phyloP scores from a whole-genome alignment of 2,113 vertebrate genomes.

The Pomatorhinus ruficollis region DNA sequence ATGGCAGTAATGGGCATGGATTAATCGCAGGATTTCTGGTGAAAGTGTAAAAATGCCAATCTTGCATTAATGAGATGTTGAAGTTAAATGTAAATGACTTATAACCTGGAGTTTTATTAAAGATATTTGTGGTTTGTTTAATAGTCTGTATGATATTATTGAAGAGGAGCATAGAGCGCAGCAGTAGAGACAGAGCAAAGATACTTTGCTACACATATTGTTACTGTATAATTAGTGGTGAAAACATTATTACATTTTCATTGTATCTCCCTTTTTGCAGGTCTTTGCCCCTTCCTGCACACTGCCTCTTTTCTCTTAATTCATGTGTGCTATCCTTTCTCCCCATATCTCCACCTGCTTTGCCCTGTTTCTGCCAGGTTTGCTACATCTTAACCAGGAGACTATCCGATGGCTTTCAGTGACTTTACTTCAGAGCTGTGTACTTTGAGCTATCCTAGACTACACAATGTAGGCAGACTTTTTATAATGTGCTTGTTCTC shows the following conservation, averaged over 20 bases:
- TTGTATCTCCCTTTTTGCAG: neutral
- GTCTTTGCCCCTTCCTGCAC: rapidly evolving
- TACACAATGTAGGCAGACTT: neutral
- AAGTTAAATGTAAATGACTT: neutral
- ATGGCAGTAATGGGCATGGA: neutral
- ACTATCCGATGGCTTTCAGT: neutral
- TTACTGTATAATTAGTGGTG: neutral
- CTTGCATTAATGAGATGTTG: neutral
- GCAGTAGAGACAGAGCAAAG: neutral
- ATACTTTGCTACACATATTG: neutral
- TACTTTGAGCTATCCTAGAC: neutral
- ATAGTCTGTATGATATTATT: neutral
- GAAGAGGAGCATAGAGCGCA: neutral
- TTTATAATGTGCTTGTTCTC: neutral
- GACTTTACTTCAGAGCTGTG: neutral
- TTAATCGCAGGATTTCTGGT: neutral
- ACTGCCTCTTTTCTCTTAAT: neutral
- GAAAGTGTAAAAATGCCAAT: neutral
- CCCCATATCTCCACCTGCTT: neutral
- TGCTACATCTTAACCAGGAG: neutral
- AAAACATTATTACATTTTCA: neutral
- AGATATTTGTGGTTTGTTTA: neutral
- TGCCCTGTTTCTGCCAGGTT: neutral
- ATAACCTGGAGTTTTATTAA: neutral
- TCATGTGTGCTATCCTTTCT: neutral